phyloP scores from a whole-genome alignment of 1,140 invertebrate species.

The Galendromus occidentalis region DNA sequence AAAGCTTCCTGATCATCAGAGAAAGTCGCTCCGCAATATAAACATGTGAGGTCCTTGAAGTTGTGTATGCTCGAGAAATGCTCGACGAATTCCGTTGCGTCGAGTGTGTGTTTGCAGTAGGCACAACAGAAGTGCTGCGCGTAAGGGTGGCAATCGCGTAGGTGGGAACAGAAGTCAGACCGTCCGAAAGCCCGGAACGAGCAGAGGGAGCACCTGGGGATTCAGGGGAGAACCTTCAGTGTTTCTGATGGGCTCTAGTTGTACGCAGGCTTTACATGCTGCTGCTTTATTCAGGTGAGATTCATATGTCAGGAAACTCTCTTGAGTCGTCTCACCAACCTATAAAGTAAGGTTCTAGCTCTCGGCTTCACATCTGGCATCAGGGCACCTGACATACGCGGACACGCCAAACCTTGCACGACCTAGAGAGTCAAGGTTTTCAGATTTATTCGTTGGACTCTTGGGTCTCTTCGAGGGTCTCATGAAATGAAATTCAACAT shows the following conservation, averaged over 20 bases:
- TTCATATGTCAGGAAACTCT: no score
- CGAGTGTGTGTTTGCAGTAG: no score
- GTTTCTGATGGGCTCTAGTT: no score
- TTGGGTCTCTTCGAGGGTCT: no score
- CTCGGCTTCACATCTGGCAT: conserved; percentile 1
- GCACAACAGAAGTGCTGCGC: no score
- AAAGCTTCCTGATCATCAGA: neutral
- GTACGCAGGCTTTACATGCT: no score
- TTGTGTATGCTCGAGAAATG: neutral
- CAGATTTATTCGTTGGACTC: no score
- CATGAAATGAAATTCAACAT: no score
- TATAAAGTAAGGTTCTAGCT: neutral
- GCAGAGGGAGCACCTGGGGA: neutral
- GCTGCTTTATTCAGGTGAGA: no score
- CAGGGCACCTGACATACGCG: neutral
- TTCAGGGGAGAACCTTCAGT: no score
- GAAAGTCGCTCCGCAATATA: neutral
- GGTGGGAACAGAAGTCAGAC: neutral
- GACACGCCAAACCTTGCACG: neutral
- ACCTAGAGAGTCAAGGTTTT: neutral
- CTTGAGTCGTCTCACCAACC: no score
- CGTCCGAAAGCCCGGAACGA: neutral
- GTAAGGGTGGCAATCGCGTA: neutral
- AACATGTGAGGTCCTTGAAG: neutral
- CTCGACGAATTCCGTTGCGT: neutral